Evolutionary conservation across 2,113 vertebrate genomes (phyloP).

Genomic region (Odobenus rosmarus): DNA sequence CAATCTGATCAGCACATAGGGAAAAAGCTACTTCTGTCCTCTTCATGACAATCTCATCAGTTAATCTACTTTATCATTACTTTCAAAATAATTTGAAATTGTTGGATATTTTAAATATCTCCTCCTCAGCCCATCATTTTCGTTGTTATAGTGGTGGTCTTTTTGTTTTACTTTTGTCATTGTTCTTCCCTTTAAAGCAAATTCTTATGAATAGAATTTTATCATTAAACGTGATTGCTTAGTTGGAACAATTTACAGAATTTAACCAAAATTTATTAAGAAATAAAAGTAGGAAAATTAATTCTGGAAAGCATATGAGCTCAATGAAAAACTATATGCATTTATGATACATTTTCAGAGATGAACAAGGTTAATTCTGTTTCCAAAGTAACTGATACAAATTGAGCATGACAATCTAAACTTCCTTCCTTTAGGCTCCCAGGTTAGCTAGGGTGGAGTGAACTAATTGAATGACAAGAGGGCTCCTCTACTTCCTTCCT

Average conservation of each 20-base stretch:
- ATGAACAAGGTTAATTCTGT: background rate
- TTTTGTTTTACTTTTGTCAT: background rate
- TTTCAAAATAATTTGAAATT: background rate
- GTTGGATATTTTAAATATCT: background rate
- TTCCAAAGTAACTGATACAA: background rate
- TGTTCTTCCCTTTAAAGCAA: background rate
- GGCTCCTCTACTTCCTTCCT: no score
- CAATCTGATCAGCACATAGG: background rate
- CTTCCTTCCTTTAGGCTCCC: background rate
- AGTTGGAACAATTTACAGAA: background rate
- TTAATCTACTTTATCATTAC: background rate
- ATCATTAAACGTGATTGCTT: background rate
- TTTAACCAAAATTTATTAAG: background rate
- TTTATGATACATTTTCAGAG: background rate
- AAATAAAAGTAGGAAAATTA: background rate
- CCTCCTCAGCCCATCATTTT: background rate
- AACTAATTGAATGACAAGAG: background rate
- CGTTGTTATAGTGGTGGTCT: background rate
- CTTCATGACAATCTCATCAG: background rate
- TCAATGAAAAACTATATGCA: background rate
- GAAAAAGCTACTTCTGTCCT: background rate
- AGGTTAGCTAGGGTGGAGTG: background rate
- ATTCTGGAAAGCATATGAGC: background rate
- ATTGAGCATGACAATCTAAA: background rate
- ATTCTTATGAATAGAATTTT: background rate